Evolutionary conservation across 1,140 invertebrate genomes (phyloP).

Genomic region (Drosophila pallidifrons): DNA sequence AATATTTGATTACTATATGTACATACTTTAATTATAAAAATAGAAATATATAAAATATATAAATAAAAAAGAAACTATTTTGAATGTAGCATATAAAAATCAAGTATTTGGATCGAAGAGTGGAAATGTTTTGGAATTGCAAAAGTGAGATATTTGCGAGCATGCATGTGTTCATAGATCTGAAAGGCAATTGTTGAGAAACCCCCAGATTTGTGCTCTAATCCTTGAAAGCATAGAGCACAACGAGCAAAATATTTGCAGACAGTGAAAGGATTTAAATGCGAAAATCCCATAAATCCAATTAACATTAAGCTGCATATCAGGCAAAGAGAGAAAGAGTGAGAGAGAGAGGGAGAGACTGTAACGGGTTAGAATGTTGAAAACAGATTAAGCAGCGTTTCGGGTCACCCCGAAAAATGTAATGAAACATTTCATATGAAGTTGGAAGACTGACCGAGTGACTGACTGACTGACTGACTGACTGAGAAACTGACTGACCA

Average conservation of each 20-base stretch:
- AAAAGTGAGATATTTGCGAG: conserved; percentile 7
- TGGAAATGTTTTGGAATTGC: background rate
- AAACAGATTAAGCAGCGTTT: background rate
- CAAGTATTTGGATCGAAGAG: too few relatives aligned
- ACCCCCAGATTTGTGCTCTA: conserved; percentile 60
- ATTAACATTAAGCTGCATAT: conserved; percentile 84
- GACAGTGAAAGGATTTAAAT: conserved; percentile 82
- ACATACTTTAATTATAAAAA: too few relatives aligned
- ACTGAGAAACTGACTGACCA: background rate
- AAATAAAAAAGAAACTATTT: too few relatives aligned
- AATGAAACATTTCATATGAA: conserved; percentile 66
- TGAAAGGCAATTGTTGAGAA: conserved; percentile 79
- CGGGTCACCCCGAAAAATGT: conserved; percentile 24
- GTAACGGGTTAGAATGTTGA: conserved; percentile 23
- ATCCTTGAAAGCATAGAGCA: conserved; percentile 60
- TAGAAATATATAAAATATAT: too few relatives aligned
- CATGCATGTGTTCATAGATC: conserved; percentile 13
- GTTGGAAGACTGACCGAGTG: background rate
- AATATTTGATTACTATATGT: too few relatives aligned
- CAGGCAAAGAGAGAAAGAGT: conserved; percentile 26
- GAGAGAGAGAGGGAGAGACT: background rate
- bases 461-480: too few relatives aligned
- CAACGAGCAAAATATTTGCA: conserved; percentile 81
- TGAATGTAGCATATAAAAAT: too few relatives aligned
- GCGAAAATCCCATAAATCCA: conserved; percentile 82